Evolutionary conservation across 1,140 invertebrate species (phyloP).

Genomic region (Pseudomyrmex dendroicus): DNA sequence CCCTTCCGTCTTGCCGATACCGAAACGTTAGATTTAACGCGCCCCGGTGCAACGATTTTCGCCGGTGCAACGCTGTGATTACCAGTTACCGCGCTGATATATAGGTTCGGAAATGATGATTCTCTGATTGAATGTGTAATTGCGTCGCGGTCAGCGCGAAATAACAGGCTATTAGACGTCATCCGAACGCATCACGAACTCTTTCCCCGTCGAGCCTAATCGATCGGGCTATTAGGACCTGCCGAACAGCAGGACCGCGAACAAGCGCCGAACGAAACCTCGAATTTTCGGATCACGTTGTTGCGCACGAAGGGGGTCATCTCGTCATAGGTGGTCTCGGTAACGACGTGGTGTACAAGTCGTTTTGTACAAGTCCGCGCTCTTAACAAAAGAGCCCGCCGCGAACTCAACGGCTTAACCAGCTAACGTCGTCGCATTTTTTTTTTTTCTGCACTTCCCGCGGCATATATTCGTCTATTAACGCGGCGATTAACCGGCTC

Average conservation of each 20-base stretch:
- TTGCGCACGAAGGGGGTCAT: neutral
- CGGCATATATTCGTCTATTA: conserved; percentile 57
- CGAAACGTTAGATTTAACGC: conserved; percentile 41
- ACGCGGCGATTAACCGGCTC: conserved; percentile 45
- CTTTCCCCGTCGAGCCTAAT: conserved; percentile 64
- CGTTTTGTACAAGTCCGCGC: conserved; percentile 30
- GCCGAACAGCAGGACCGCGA: conserved; percentile 63
- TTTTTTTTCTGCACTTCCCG: conserved; percentile 22
- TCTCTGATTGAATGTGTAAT: conserved; percentile 80
- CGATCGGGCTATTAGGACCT: conserved; percentile 71
- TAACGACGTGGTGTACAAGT: conserved; percentile 41
- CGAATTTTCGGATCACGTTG: conserved; percentile 59
- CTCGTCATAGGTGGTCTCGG: conserved; percentile 64
- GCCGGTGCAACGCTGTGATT: conserved; percentile 69
- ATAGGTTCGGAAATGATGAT: conserved; percentile 74
- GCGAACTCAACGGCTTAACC: conserved; percentile 32
- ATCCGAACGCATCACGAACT: conserved; percentile 52
- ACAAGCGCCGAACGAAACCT: conserved; percentile 58
- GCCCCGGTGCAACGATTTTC: conserved; percentile 64
- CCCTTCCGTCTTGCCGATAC: conserved; percentile 2
- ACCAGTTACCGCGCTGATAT: conserved; percentile 74
- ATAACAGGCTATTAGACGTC: conserved; percentile 77
- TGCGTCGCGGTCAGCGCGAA: conserved; percentile 69
- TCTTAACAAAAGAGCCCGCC: neutral
- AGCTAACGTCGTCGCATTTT: conserved; percentile 16